Evolutionary conservation across 2,888 invertebrate species (phyloP), one percentile per base, ranked within the genome.

Genomic region (Eristalinus aeneus): DNA sequence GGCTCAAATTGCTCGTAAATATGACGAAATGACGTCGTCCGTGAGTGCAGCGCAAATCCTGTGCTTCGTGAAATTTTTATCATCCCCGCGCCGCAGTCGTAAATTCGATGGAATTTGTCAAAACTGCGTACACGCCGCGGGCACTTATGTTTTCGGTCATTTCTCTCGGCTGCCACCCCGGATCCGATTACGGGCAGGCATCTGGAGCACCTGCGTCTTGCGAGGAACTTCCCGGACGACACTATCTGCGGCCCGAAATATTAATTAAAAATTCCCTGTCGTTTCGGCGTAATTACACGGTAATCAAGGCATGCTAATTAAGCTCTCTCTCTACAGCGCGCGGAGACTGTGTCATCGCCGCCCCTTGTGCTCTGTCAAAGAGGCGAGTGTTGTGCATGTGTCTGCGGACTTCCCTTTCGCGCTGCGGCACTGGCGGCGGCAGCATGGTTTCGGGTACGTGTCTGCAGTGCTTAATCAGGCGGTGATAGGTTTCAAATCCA

Each of bases 281-380:
- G 67, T 78, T 82, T 82, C 77, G 82, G 67, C 77, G 86, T 86
- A 86, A 86, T 86, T 86, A 82, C 82, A 86, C 69, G 86, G 86
- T 86, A 78, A 86, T 86, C 82, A 86, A 78, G 73, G 65, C 86
- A 86, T 86, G 86, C 86, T 86, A 86, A 86, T 86, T 86, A 86
- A 82, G 77, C 73, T 77, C 85, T 69, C 76, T 72, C 68, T 76
- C 76, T 64, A 72, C 76, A 54, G 27, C 84, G 74, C 63, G 20
- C 63, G 69, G 77, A 73, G 73, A 86, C 74, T 78, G 61, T 86
- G 86, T 86, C 86, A 86, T 73, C 69, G 23, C 58, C 27, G 61
- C 68, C 61, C 64, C 39, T 36, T 22, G 23, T 36, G 10, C 58
- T 1, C 77, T 36, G 61, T 77, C 72, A 77, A 82, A 78, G 69